phyloP scores from a whole-genome alignment of 2,888 invertebrate species.

The Lasioglossum morio region DNA sequence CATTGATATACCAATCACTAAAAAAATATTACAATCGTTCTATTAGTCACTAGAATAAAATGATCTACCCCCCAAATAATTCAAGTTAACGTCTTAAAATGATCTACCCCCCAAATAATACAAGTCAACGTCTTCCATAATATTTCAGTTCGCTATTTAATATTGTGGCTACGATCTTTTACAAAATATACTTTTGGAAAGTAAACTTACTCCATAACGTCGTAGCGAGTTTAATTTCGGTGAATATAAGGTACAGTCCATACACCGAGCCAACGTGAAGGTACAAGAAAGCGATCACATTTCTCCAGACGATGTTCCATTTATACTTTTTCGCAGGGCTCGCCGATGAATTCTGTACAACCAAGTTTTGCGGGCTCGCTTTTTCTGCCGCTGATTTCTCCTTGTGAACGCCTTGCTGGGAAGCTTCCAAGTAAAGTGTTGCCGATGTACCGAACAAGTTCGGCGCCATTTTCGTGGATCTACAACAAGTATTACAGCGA shows the following conservation, averaged over 20 bases:
- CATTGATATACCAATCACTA: too few relatives aligned
- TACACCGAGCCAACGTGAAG: slow-evolving; percentile 90
- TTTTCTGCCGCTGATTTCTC: slow-evolving; percentile 69
- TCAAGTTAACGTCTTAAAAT: too few relatives aligned
- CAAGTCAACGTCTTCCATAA: too few relatives aligned
- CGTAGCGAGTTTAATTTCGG: slow-evolving; percentile 85
- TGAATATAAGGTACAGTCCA: slow-evolving; percentile 87
- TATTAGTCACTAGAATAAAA: too few relatives aligned
- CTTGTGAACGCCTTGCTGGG: slow-evolving; percentile 78
- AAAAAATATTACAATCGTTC: too few relatives aligned
- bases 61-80: too few relatives aligned
- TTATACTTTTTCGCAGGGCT: slow-evolving; percentile 79
- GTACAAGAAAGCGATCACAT: slow-evolving; percentile 90
- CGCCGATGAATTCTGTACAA: slow-evolving; percentile 59
- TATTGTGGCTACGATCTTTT: too few relatives aligned
- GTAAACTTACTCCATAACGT: slow-evolving; percentile 86
- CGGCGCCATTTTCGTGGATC: slow-evolving; percentile 86
- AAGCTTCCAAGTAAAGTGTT: slow-evolving; percentile 85
- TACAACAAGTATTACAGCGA: slow-evolving; percentile 55
- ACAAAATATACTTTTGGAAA: too few relatives aligned
- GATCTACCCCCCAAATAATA: too few relatives aligned
- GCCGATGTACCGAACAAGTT: slow-evolving; percentile 87
- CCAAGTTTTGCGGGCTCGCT: slow-evolving; percentile 44
- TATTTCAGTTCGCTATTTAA: too few relatives aligned
- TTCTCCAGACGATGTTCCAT: slow-evolving; percentile 92